Base-by-base conservation (phyloP, 2,113 vertebrate genomes). In the Cepphus grylle region DNA sequence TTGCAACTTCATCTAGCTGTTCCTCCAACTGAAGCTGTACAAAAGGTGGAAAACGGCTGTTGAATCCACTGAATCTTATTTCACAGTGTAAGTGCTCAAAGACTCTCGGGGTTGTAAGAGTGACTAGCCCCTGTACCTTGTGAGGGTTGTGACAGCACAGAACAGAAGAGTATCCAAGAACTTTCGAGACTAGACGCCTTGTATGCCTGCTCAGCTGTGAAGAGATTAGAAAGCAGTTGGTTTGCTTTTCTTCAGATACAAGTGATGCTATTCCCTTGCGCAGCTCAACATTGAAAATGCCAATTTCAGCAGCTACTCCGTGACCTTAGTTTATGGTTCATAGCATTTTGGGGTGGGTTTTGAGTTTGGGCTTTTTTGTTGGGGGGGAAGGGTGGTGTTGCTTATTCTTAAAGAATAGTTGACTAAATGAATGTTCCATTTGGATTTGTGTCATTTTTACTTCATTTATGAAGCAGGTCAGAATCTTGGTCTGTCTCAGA, bases 61-160 rank as follows among this genome's bases (percentile, higher is more conserved):
- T 58, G 38, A 53, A 12, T 12, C 30, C 26, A 5, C 22, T 4
- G 23, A 22, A 36, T 20, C 14, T 55, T 29, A 12, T 32, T 45
- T 61, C 36, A 45, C 32, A 20, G 12, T 15, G 30, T 0, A 81
- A 66, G 53, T 4, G 9, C 45, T 73, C 47, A 1, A 20, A 30
- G 38, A 50, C 56, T 26, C n/a, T 22, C 3, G 0, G 10, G 29
- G 7, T 3, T n/a, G 11, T 25, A 36, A 6, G 23, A 34, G 8
- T 6, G 47, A 59, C 22, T 25, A 43, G 7, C 27, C 52, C 23
- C 14, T 1, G 0, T 8, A 42, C 32, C 12, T 65, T 50, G n/a
- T 1, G 0, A 58, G 65, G 30, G 42, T 30, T 38, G 38, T 30
- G 42, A 36, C 25, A 11, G 34, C 42, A 90, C 43, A 52, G 14